A percentile compares a stretch with the other conserved stretches of the same genome.
Evolutionary conservation across 1,140 invertebrate species (phyloP).

Genomic region (Vollenhovia emeryi): DNA sequence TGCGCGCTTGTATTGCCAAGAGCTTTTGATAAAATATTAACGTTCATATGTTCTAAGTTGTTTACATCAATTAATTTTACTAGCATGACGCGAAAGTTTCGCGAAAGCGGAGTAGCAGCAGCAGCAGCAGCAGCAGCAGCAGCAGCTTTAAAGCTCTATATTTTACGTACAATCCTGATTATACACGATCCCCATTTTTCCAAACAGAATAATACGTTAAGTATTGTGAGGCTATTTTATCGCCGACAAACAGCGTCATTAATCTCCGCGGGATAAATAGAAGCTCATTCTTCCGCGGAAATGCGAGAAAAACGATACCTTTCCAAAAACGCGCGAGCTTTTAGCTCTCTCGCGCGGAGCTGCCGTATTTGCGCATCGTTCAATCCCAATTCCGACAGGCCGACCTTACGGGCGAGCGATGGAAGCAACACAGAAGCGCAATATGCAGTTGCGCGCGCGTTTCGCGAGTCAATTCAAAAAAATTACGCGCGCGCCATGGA

Average conservation of each 20-base stretch:
- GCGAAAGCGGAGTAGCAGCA: not conserved
- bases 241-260: constrained; percentile 53
- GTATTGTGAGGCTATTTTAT: constrained; percentile 35
- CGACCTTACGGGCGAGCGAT: not conserved
- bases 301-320: constrained; percentile 45
- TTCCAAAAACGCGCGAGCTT: constrained; percentile 48
- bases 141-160: constrained; percentile 17
- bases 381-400: constrained; percentile 41
- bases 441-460: constrained; percentile 56
- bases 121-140: not conserved
- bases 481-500: not conserved
- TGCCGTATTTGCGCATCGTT: constrained; percentile 24
- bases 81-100: constrained; percentile 18
- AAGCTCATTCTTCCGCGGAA: constrained; percentile 28
- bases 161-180: constrained; percentile 48
- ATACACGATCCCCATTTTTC: constrained; percentile 29
- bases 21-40: constrained; percentile 33
- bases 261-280: constrained; percentile 50
- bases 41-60: not conserved
- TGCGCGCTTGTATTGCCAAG: not conserved
- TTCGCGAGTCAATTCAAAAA: constrained; percentile 38
- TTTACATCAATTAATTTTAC: constrained; percentile 40
- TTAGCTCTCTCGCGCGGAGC: constrained; percentile 1
- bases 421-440: constrained; percentile 42
- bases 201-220: constrained; percentile 48